Evolutionary conservation across 2,888 invertebrate genomes (phyloP), one percentile per base, ranked within the genome.

Genomic region (Tipula vernalis): DNA sequence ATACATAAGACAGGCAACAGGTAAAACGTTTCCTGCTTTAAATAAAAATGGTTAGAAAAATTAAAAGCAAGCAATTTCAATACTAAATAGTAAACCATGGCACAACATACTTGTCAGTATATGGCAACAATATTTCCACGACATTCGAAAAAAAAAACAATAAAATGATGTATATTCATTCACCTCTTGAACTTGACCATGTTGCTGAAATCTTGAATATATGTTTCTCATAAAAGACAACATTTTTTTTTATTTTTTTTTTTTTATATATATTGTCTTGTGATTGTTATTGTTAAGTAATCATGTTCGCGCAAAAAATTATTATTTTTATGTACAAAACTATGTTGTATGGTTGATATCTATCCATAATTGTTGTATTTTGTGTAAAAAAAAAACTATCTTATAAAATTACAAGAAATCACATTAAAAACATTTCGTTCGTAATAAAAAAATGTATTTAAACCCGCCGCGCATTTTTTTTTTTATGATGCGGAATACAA

Each of bases 171-270:
- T 71, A 71, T 71, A 71, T 71, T 28, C 71, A 28, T 28, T 71
- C 71, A 71, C 71, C 71, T 71, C 71, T 71, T 71, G 71, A 71
- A 71, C 71, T 71, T 71, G 71, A 71, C 71, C 71, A 71, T 71
- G 71, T 71, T 28, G 71, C 71, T 71, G 28, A 71, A 71, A 71
- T 71, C 71, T 71, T 71, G 71, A 71, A 71, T 71, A 28, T 71
- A 28, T 28, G 18, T 71, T 71, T 71, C 12, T 10, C 28, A 71
- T 28, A 28, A 71, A 71, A 28, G 71, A 71, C 28, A 71, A 71
- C 71, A 71, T 3, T 71, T 71, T 13, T 6, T 44, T 41, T 41
- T 41, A 10, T 41, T 41, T 5, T 44, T 44, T 10, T 44, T 10
- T 44, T 28, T 18, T 1, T 71, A 10, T 71, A 28, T 28, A 28